phyloP scores from a whole-genome alignment of 1,140 invertebrate species.

The Mycetomoellerius zeteki region DNA sequence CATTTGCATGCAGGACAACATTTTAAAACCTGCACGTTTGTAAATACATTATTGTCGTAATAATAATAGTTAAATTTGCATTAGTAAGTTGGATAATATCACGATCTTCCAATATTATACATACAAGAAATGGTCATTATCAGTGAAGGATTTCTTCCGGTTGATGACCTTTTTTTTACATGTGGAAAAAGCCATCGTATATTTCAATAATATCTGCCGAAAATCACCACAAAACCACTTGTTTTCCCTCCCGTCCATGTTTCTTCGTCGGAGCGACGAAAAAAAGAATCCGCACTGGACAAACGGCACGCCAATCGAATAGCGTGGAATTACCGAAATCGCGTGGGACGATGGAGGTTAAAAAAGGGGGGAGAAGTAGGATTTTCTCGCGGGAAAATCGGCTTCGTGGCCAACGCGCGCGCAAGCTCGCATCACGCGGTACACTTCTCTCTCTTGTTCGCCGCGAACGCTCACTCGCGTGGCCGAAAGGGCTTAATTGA shows the following conservation, averaged over 20 bases:
- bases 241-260: neutral
- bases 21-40: neutral
- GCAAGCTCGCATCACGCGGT: neutral
- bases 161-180: neutral
- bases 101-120: neutral
- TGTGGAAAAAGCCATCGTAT: neutral
- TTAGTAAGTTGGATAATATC: neutral
- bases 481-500: constrained; percentile 77
- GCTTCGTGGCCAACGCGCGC: constrained; percentile 10
- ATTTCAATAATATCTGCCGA: neutral
- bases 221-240: constrained; percentile 39
- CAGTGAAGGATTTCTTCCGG: neutral
- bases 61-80: neutral
- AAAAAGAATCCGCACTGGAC: constrained; percentile 47
- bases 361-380: constrained; percentile 13
- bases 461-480: constrained; percentile 19
- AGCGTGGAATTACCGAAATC: constrained; percentile 31
- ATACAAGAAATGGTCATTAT: neutral
- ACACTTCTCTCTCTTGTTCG: neutral
- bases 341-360: neutral
- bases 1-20: neutral
- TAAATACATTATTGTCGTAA: neutral
- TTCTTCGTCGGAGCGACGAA: neutral
- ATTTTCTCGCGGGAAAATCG: constrained; percentile 58
- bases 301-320: constrained; percentile 51